Percentiles rank a stretch among this genome's conserved stretches.
These are phyloP conservation scores for Heliconius hewitsoni DNA, from an alignment of 1,140 invertebrate species.

Conservation along the genomic window DNA sequence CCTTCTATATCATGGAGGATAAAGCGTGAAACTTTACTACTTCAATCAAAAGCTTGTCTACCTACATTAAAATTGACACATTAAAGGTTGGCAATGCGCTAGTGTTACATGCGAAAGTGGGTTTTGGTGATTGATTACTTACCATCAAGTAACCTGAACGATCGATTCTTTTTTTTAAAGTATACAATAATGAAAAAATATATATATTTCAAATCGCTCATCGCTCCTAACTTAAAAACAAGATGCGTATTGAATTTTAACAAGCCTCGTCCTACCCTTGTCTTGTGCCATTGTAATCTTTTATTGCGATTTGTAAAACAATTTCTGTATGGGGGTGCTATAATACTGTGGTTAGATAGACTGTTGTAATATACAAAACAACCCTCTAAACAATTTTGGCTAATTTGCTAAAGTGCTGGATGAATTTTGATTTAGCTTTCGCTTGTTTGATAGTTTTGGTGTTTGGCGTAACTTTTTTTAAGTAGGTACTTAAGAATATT, in stretches of 20 bases:
- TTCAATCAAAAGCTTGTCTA: no score
- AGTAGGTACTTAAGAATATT: not conserved
- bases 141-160: no score
- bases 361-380: not conserved
- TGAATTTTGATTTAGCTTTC: constrained; percentile 1
- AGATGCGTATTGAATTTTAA: constrained; percentile 4
- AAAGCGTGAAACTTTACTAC: no score
- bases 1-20: no score
- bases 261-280: constrained; percentile 4
- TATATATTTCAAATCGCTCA: not conserved
- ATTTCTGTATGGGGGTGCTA: not conserved
- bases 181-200: not conserved
- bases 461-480: not conserved
- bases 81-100: no score
- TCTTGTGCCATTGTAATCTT: constrained; percentile 9
- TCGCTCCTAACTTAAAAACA: not conserved
- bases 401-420: constrained; percentile 12
- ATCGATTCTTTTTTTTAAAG: not conserved
- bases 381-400: not conserved
- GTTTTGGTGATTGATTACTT: no score
- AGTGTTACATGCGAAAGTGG: no score
- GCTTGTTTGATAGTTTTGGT: not conserved
- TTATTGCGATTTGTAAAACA: constrained; percentile 14
- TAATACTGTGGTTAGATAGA: not conserved
- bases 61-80: no score